Evolutionary conservation across 2,113 vertebrate species (phyloP).

Genomic region (Notarius quadriscutis): DNA sequence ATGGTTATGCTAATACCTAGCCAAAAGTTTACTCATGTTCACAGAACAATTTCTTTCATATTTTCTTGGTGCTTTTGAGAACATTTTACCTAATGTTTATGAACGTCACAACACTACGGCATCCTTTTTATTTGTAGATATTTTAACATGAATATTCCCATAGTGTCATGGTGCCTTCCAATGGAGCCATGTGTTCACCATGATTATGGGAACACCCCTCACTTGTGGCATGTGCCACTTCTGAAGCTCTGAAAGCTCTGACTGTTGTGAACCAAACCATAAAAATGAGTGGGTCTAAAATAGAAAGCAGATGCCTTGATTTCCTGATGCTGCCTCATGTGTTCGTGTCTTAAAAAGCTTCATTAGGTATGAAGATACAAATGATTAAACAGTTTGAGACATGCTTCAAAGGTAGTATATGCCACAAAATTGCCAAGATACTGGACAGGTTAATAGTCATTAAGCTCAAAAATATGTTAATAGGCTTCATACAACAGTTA

Average conservation of each 20-base stretch:
- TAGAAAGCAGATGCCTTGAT: not conserved
- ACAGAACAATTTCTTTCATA: not conserved
- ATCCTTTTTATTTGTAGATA: not conserved
- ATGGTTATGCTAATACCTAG: not conserved
- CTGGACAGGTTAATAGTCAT: not conserved
- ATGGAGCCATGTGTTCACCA: not conserved
- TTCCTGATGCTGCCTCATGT: not conserved
- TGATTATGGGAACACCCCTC: not conserved
- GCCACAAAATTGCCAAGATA: not conserved
- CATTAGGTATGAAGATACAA: not conserved
- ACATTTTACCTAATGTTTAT: not conserved
- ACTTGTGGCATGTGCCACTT: not conserved
- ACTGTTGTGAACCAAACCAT: not conserved
- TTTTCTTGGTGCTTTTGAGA: not conserved
- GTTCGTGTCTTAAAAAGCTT: not conserved
- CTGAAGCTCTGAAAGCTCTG: not conserved
- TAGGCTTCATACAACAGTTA: not conserved
- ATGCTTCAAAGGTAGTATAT: no score
- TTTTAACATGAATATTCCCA: not conserved
- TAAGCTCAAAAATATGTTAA: not conserved
- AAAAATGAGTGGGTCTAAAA: not conserved
- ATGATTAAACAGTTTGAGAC: not conserved
- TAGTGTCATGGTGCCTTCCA: not conserved
- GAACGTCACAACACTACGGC: not conserved
- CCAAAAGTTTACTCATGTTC: not conserved